Evolutionary conservation across 2,888 invertebrate genomes (phyloP), one percentile per base, ranked within the genome.

Genomic region (Atethmia centrago): DNA sequence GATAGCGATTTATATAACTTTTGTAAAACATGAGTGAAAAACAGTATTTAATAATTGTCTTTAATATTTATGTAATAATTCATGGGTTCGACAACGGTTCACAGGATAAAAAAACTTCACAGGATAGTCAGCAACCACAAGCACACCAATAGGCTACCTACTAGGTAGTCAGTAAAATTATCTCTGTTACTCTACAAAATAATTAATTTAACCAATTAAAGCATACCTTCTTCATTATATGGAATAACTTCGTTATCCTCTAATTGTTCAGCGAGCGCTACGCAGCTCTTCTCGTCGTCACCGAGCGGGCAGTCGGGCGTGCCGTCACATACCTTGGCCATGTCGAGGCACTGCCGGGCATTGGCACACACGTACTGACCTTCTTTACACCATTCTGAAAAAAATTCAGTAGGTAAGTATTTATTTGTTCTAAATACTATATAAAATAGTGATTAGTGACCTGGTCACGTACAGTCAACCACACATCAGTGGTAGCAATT

Each of bases 231-330:
- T 80, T 97, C 96, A 82, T 97, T 96, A 88, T 97, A 97, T 21
- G 97, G 96, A 84, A 97, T 95, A 25, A 97, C 96, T 88, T 97
- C 96, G 66, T 97, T 97, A 77, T 96, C 94, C 73, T 96, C 94
- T 56, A 96, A 88, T 82, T 96, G 95, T 70, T 97, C 96, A 3
- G 97, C 97, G 62, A 98, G 95, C 28, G 97, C 97, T 10, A 98
- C 97, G 86, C 98, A 98, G 83, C 97, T 97, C 83, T 97, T 97
- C 89, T 98, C 98, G 88, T 98, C 98, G 87, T 98, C 98, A 0
- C 97, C 98, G 45, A 97, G 95, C 0, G 98, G 98, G 90, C 98
- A 98, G 87, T 98, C 98, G 8, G 97, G 96, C 36, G 95, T 92
- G 0, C 98, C 98, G 88, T 98, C 98, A 90, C 98, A 98, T 40